These are phyloP conservation scores for Gopherus evgoodei DNA, from an alignment of 2,113 vertebrate species.

Conservation along the genomic window DNA sequence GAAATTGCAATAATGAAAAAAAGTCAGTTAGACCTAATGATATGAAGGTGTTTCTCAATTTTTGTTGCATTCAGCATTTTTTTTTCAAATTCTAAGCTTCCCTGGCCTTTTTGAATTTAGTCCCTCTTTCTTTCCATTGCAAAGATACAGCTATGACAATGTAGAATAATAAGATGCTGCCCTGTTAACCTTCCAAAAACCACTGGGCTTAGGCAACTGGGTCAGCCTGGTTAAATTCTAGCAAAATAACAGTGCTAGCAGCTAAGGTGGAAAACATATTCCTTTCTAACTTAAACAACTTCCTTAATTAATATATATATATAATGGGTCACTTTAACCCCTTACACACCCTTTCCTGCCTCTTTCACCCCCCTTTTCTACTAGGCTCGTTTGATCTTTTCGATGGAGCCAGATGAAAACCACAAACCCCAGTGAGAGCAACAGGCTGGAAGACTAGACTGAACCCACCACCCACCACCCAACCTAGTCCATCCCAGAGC, in stretches of 20 bases:
- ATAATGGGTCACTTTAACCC: too few relatives aligned
- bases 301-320: background rate
- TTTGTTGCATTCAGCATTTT: background rate
- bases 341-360: too few relatives aligned
- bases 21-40: background rate
- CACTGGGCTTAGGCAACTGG: background rate
- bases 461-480: too few relatives aligned
- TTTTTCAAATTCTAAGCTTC: background rate
- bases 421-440: too few relatives aligned
- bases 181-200: background rate
- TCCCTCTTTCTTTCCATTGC: background rate
- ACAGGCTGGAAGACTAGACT: too few relatives aligned
- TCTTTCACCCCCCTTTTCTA: too few relatives aligned
- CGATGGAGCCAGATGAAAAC: too few relatives aligned
- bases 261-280: background rate
- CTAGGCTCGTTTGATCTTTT: too few relatives aligned
- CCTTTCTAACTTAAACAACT: background rate
- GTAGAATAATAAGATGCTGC: background rate
- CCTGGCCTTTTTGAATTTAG: background rate
- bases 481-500: too few relatives aligned
- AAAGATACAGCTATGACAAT: background rate
- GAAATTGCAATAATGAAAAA: constrained; percentile 9
- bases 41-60: background rate
- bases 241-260: background rate
- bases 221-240: background rate